Percentiles rank a stretch among this genome's conserved stretches.
Conservation (phyloP, 2,113 vertebrate species). For the Pelobates fuscus region DNA sequence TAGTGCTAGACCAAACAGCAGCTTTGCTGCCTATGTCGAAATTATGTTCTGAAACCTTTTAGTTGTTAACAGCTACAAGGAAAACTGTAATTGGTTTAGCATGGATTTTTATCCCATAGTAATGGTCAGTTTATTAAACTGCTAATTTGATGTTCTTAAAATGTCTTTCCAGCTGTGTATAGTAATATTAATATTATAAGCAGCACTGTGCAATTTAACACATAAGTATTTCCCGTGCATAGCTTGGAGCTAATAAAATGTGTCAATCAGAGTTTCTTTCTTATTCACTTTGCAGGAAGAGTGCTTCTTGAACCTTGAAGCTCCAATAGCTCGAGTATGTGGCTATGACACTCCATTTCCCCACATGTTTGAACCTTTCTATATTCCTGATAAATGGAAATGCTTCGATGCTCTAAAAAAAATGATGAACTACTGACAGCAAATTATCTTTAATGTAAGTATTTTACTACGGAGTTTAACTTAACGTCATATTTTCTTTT, state of each 20-base stretch:
- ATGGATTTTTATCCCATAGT: constrained; percentile 10
- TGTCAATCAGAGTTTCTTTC: constrained; percentile 42
- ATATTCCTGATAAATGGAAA: constrained; percentile 99
- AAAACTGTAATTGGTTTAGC: constrained; percentile 12
- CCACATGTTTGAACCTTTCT: constrained; percentile 96
- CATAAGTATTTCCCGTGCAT: constrained; percentile 8
- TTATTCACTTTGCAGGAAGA: constrained; percentile 79
- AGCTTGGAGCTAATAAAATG: constrained; percentile 14
- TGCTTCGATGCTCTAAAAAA: constrained; percentile 91
- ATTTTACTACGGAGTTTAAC: background rate
- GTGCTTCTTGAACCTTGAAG: constrained; percentile 95
- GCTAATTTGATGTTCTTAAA: constrained; percentile 25
- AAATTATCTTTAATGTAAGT: constrained; percentile 31
- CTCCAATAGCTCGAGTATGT: constrained; percentile 91
- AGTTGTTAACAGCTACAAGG: background rate
- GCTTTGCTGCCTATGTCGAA: background rate
- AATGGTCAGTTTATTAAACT: constrained; percentile 30
- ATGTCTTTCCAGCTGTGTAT: constrained; percentile 35
- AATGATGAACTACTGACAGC: constrained; percentile 92
- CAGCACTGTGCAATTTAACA: constrained; percentile 4
- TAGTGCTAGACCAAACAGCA: too few relatives aligned
- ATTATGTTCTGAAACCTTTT: background rate
- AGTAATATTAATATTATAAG: constrained; percentile 25
- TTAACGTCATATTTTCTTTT: too few relatives aligned
- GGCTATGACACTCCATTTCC: constrained; percentile 98